Evolutionary conservation across 2,113 vertebrate genomes (phyloP), one percentile per base, ranked within the genome.

Genomic region (Cyanistes caeruleus): DNA sequence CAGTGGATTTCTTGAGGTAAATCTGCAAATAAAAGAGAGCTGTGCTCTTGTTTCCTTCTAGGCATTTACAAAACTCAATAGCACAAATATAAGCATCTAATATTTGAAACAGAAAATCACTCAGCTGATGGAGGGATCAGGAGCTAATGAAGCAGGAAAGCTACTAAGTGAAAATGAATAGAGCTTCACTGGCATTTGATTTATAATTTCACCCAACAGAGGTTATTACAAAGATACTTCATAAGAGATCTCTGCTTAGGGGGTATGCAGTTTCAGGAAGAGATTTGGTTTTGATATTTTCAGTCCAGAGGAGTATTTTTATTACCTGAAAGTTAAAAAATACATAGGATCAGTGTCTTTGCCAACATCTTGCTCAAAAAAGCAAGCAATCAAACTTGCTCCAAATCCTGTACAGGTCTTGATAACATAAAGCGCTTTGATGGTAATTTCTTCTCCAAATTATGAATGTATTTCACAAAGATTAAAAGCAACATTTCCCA

Each of bases 31-130:
- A 81, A 81, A 84, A 95, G 88, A 95, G 25, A 33, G 56, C 44
- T 87, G 52, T 92, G 91, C 72, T 90, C 52, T 58, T 78, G 55
- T 95, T 96, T 79, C 64, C 49, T 39, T 84, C 68, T 70, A 85
- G 48, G 51, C 63, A 85, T 82, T 94, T 88, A 87, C 46, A 96
- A 95, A 97, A 87, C n/a, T 3, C 52, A 74, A 4, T 12, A 87
- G 24, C 49, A 82, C 48, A 96, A 92, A 84, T 90, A 95, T 17
- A 72, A 83, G 62, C 41, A 43, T 63, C 41, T 64, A 52, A 64
- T 80, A 31, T 86, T 93, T 85, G 62, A 91, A 95, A 91, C 28
- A 76, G 87, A 97, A 97, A 85, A 95, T 92, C 62, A 94, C 60
- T 93, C 39, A 33, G 53, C 79, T 96, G 68, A 78, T 76, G 43